Percentiles rank a stretch among this genome's conserved stretches.
phyloP scores from a whole-genome alignment of 2,113 vertebrate species.

The Podilymbus podiceps region DNA sequence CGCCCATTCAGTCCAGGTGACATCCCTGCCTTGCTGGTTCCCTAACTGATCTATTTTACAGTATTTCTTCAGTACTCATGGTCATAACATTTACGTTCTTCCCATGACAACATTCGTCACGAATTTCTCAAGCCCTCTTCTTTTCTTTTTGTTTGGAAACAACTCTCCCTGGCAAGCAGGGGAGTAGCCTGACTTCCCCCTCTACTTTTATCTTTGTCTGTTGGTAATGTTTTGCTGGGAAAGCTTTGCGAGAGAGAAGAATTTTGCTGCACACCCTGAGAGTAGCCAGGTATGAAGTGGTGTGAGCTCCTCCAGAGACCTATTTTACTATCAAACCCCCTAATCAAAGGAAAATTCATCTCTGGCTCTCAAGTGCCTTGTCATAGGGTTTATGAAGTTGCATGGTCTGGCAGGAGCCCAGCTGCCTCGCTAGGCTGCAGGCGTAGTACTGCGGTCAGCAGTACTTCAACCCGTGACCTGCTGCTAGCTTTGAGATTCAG shows the following conservation, averaged over 20 bases:
- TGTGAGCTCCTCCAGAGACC: background rate
- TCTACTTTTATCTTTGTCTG: background rate
- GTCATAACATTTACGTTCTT: background rate
- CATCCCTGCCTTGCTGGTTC: background rate
- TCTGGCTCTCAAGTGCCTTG: background rate
- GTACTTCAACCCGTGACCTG: background rate
- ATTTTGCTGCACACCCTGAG: background rate
- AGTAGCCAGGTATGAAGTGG: background rate
- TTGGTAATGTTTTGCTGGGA: background rate
- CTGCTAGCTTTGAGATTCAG: background rate
- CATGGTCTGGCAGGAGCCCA: background rate
- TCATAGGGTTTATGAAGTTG: background rate
- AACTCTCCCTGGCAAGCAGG: background rate
- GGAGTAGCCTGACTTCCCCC: background rate
- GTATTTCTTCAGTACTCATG: background rate
- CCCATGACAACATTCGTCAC: background rate
- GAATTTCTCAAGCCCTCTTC: background rate
- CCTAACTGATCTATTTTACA: background rate
- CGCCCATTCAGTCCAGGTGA: background rate
- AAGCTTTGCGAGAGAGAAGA: background rate
- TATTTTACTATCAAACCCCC: background rate
- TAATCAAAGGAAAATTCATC: background rate
- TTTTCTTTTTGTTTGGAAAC: background rate
- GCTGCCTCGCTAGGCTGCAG: rapidly evolving
- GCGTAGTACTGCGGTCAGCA: background rate